These are phyloP conservation scores for Lynx canadensis DNA, from an alignment of 2,113 vertebrate species.

Conservation along the genomic window DNA sequence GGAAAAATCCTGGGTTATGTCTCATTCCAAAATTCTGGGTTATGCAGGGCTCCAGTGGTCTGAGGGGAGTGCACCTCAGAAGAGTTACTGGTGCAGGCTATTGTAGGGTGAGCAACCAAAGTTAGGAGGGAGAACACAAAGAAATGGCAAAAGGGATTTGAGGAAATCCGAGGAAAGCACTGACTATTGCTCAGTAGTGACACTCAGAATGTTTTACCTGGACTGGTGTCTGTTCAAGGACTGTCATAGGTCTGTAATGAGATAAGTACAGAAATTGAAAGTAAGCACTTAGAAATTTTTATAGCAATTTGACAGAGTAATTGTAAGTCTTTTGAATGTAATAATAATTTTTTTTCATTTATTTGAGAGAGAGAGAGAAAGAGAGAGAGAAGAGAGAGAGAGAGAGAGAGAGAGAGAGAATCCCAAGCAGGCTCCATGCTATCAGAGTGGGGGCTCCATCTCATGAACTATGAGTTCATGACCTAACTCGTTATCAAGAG, in stretches of 20 bases:
- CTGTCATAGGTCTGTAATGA: neutral
- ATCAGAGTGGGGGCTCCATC: too few species aligned
- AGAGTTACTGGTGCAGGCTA: neutral
- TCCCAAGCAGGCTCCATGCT: too few species aligned
- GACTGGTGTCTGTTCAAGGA: neutral
- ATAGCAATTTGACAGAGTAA: neutral
- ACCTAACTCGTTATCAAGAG: too few species aligned
- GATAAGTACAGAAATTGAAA: neutral
- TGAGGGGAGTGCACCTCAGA: neutral
- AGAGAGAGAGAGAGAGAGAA: too few species aligned
- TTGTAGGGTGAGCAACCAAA: neutral
- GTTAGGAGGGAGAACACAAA: neutral
- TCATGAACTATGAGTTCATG: too few species aligned
- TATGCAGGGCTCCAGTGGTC: neutral
- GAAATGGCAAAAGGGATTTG: neutral
- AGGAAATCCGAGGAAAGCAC: neutral
- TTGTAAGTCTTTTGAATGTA: conserved; percentile 3
- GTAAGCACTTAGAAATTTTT: neutral
- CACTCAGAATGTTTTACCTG: neutral
- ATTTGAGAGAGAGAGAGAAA: too few species aligned
- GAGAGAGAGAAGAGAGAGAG: too few species aligned
- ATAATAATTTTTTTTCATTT: neutral
- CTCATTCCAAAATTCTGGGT: neutral
- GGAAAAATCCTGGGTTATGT: neutral
- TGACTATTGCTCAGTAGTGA: neutral